phyloP scores from a whole-genome alignment of 2,888 invertebrate genomes.

The Ptychoptera albimana region DNA sequence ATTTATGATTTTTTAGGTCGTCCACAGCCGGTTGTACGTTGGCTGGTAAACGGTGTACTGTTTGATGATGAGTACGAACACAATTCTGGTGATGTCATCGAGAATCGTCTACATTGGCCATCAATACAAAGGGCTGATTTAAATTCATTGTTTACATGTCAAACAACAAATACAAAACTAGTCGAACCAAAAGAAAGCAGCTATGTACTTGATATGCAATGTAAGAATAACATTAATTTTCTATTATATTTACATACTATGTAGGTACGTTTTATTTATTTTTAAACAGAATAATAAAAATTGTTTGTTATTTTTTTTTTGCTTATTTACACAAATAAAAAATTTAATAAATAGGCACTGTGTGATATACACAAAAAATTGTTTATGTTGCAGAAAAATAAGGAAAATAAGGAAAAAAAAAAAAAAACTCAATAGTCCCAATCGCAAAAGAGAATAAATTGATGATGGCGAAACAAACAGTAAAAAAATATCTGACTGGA shows the following conservation, averaged over 20 bases:
- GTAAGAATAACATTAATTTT: conserved; percentile 40
- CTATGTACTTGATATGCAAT: conserved; percentile 58
- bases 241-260: not conserved
- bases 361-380: no score
- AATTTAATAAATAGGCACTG: no score
- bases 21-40: conserved; percentile 66
- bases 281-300: no score
- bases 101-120: conserved; percentile 62
- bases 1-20: conserved; percentile 37
- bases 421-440: no score
- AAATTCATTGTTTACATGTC: conserved; percentile 75
- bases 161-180: conserved; percentile 70
- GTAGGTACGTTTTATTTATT: not conserved
- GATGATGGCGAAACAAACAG: no score
- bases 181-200: conserved; percentile 64
- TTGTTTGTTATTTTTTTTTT: no score
- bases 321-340: no score
- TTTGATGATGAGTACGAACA: conserved; percentile 73
- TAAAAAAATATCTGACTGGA: no score
- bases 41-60: conserved; percentile 65
- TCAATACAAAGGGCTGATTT: conserved; percentile 62
- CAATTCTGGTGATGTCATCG: conserved; percentile 73
- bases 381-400: no score
- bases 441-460: no score
- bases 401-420: no score